Conservation (phyloP, 2,797 vertebrate genomes). For the Lagodon rhomboides region DNA sequence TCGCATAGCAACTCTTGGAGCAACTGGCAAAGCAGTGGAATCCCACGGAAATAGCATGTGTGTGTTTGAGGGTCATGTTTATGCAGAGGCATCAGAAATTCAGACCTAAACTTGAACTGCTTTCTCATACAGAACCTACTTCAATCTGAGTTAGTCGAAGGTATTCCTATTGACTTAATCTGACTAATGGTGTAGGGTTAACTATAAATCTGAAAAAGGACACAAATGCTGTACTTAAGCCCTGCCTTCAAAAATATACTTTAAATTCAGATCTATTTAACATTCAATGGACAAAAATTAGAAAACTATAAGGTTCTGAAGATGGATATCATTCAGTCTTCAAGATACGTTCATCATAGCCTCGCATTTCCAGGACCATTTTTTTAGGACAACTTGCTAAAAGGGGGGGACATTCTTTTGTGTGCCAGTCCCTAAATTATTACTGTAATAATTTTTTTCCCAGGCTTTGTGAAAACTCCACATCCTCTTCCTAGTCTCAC, state of each 20-base stretch:
- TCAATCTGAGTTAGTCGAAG: not conserved
- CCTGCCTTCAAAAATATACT: not conserved
- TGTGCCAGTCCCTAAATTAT: not conserved
- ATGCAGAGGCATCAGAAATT: not conserved
- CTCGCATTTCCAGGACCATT: not conserved
- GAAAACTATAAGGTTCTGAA: not conserved
- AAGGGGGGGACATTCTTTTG: not conserved
- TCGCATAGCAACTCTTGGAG: constrained; percentile 26
- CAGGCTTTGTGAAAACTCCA: constrained; percentile 45
- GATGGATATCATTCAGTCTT: too few species aligned
- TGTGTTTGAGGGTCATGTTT: not conserved
- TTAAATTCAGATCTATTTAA: not conserved
- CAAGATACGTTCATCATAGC: too few species aligned
- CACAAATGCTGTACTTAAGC: too few species aligned
- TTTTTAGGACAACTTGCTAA: not conserved
- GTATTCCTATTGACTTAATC: too few species aligned
- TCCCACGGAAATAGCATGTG: constrained; percentile 2
- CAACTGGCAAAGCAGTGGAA: constrained; percentile 35
- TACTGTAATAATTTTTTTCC: not conserved
- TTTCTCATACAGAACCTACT: not conserved
- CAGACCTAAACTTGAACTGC: not conserved
- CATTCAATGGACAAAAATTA: too few species aligned
- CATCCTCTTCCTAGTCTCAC: constrained; percentile 5
- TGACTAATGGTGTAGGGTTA: too few species aligned
- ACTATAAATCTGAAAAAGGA: too few species aligned